Percentiles rank a stretch among this genome's conserved stretches.
These are phyloP conservation scores for Helogale parvula DNA, from an alignment of 2,113 vertebrate genomes.

Conservation along the genomic window DNA sequence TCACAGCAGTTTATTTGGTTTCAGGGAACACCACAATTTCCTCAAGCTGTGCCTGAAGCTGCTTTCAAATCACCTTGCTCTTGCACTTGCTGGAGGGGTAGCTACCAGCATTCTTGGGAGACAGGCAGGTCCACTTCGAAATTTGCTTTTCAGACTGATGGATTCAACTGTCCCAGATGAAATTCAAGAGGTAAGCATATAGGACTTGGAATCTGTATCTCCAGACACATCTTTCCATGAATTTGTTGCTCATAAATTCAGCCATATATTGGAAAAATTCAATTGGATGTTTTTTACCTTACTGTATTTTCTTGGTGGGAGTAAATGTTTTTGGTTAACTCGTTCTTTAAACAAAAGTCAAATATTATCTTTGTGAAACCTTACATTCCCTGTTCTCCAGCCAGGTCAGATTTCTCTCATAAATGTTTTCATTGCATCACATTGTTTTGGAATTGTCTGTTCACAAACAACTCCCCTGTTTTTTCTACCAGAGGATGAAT, in stretches of 20 bases:
- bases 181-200: slow-evolving; percentile 94
- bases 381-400: neutral
- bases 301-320: neutral
- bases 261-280: neutral
- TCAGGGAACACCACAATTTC: slow-evolving; percentile 97
- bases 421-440: neutral
- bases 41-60: slow-evolving; percentile 96
- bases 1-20: slow-evolving; percentile 48
- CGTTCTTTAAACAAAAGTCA: slow-evolving; percentile 13
- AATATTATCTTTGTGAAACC: neutral
- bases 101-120: slow-evolving; percentile 97
- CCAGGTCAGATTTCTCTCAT: neutral
- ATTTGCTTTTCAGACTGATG: slow-evolving; percentile 97
- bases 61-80: slow-evolving; percentile 97
- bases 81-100: slow-evolving; percentile 96
- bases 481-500: neutral
- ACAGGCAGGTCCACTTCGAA: slow-evolving; percentile 96
- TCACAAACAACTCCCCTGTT: neutral
- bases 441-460: slow-evolving; percentile 2
- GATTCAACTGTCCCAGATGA: slow-evolving; percentile 98
- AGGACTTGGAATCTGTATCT: neutral
- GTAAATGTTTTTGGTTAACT: slow-evolving; percentile 15
- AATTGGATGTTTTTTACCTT: neutral
- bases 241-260: neutral
- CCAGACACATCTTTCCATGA: neutral